Conservation (phyloP, 2,888 invertebrate species). For the Tachina fera region DNA sequence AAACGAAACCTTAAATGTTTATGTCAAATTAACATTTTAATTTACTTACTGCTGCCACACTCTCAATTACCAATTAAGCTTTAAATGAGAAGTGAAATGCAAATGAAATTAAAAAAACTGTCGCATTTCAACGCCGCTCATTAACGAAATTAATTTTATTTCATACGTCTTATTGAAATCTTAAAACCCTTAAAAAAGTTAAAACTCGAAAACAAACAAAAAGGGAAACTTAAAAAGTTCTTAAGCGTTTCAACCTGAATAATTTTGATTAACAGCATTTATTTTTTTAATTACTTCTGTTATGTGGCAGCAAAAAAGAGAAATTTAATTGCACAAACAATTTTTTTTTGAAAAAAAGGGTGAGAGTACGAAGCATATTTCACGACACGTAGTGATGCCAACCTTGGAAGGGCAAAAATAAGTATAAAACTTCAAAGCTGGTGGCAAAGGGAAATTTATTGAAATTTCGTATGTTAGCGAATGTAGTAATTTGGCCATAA, state of each 20-base stretch:
- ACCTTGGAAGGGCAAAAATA: no score
- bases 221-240: constrained; percentile 39
- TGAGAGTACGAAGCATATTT: not conserved
- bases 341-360: not conserved
- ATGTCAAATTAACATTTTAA: not conserved
- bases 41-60: not conserved
- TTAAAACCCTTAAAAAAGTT: constrained; percentile 27
- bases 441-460: no score
- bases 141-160: constrained; percentile 50
- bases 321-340: not conserved
- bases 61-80: constrained; percentile 31
- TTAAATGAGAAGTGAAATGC: not conserved
- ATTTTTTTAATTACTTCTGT: constrained; percentile 41
- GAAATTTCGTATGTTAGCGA: no score
- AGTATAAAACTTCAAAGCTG: no score
- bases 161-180: constrained; percentile 52
- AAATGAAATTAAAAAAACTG: constrained; percentile 2
- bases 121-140: constrained; percentile 41
- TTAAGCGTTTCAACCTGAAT: constrained; percentile 44
- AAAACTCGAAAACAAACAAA: not conserved
- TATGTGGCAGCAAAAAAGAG: not conserved
- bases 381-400: not conserved
- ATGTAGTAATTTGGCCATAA: no score
- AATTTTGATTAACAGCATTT: constrained; percentile 43
- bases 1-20: not conserved